Evolutionary conservation across 1,140 invertebrate genomes (phyloP), one percentile per base, ranked within the genome.

Genomic region (Pseudomyrmex sp.): DNA sequence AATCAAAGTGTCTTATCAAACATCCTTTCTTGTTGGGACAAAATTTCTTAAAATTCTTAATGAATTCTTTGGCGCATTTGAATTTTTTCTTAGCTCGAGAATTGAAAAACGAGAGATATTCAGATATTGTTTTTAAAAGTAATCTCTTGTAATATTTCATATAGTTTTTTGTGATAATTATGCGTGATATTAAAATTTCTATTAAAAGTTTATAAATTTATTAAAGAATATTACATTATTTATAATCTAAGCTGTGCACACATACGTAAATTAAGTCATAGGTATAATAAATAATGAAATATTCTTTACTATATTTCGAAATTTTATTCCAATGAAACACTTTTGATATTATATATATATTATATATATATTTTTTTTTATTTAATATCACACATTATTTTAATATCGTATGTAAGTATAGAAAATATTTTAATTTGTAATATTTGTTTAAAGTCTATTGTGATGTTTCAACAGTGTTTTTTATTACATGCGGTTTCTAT

Each of bases 111-210:
- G 5, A 35, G 0, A 7, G 7, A 63, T 23, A 63, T 35, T 15
- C 15, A 2, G 58, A 75, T 75, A 75, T 77, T 77, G 58, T 77
- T 68, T 69, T 1, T 15, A n/a, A 69, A 44, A 69, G 56, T 44
- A 4, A 26, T 26, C 26, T 26, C 2, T 23, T 35, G 35, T 52
- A 54, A 76, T 76, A 68, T 77, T 68, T 68, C 13, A 12, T 56
- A 54, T 7, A 35, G 0, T 35, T 35, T 35, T 35, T 35, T 35
- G 35, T 0, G 35, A 35, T 35, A 35, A 35, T 35, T 35, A 26
- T 26, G 2, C 26, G 26, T 26, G 26, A 26, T 26, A 26, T 26
- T 26, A 26, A 26, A 26, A 26, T 35, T 35, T 35, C 5, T 35
- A 35, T 4, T 35, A 0, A 35, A 35, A 35, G 35, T 35, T 35